Conservation (phyloP, 2,888 invertebrate genomes). For the Mythimna lalbum region DNA sequence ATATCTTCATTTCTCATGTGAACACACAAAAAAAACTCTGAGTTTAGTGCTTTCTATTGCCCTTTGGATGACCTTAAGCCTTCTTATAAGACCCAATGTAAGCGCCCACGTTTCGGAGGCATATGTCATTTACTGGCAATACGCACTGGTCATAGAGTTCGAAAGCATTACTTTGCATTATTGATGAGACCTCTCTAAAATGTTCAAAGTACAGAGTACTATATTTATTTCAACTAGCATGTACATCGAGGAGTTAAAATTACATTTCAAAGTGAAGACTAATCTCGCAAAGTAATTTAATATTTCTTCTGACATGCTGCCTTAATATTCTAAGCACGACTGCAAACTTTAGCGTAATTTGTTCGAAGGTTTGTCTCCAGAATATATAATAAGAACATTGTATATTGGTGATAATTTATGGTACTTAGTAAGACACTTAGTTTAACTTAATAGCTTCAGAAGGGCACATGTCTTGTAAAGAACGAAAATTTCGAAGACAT, state of each 20-base stretch:
- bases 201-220: neutral
- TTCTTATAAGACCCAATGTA: no score
- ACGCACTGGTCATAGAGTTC: no score
- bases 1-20: no score
- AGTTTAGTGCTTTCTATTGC: no score
- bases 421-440: constrained; percentile 7
- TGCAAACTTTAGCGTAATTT: constrained; percentile 63
- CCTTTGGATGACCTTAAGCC: no score
- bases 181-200: neutral
- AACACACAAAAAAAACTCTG: no score
- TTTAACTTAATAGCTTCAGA: neutral
- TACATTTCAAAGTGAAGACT: constrained; percentile 27
- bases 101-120: no score
- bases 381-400: constrained; percentile 53
- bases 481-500: neutral
- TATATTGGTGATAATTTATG: constrained; percentile 23
- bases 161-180: constrained; percentile 2
- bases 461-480: no score
- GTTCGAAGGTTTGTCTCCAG: constrained; percentile 35
- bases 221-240: constrained; percentile 14
- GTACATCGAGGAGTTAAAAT: constrained; percentile 14
- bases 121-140: no score
- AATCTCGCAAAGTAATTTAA: constrained; percentile 36
- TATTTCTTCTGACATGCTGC: constrained; percentile 29
- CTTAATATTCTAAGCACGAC: constrained; percentile 46